These are phyloP conservation scores for Candoia aspera DNA, from an alignment of 2,113 vertebrate genomes.

Conservation along the genomic window DNA sequence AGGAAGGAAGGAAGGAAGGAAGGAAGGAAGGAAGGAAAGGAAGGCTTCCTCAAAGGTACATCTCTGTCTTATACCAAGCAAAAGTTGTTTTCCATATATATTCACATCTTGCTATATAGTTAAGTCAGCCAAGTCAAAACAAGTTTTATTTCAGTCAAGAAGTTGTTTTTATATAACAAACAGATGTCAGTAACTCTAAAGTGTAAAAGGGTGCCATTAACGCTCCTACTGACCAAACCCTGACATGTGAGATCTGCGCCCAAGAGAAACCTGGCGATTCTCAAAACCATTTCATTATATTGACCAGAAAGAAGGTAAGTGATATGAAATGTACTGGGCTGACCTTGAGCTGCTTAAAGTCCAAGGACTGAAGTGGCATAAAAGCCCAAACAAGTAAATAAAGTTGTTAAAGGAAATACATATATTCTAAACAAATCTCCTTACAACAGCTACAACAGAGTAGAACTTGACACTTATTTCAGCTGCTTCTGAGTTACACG, in stretches of 20 bases:
- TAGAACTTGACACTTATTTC: neutral
- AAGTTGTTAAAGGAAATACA: neutral
- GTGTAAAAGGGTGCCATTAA: neutral
- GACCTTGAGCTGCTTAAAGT: neutral
- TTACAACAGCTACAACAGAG: neutral
- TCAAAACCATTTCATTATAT: neutral
- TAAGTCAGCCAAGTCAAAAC: neutral
- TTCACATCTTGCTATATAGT: neutral
- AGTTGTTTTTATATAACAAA: neutral
- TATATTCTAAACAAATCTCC: neutral
- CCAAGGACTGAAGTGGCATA: neutral
- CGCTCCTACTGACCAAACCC: neutral
- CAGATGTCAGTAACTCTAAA: neutral
- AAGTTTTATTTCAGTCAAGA: neutral
- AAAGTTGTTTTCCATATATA: neutral
- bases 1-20: too few relatives aligned
- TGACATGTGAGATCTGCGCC: neutral
- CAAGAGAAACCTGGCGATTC: neutral
- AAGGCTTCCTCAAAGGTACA: neutral
- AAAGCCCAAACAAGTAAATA: neutral
- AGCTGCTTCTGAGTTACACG: neutral
- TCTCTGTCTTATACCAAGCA: neutral
- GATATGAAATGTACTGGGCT: neutral
- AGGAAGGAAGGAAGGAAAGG: neutral
- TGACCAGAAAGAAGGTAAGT: neutral